Conservation (phyloP, 2,113 vertebrate species). For the Rissa tridactyla region DNA sequence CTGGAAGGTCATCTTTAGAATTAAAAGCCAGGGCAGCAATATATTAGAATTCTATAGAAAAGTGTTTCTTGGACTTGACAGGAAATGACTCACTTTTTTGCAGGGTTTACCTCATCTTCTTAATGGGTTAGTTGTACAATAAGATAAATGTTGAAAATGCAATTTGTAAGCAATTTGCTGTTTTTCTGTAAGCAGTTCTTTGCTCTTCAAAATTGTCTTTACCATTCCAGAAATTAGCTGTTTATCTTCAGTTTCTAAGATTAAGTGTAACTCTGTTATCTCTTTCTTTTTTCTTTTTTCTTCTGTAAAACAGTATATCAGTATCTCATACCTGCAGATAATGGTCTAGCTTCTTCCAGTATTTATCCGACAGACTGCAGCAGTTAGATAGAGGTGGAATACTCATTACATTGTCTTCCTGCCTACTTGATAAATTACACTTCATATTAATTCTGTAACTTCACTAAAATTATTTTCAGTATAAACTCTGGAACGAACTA, state of each 20-base stretch:
- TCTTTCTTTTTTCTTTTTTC: not conserved
- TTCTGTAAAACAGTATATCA: not conserved
- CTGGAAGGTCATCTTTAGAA: not conserved
- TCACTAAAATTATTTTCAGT: not conserved
- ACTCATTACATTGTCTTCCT: not conserved
- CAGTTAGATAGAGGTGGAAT: not conserved
- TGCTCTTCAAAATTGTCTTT: not conserved
- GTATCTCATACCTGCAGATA: not conserved
- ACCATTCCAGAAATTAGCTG: not conserved
- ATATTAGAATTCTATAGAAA: not conserved
- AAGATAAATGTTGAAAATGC: not conserved
- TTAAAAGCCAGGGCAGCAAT: not conserved
- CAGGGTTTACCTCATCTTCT: not conserved
- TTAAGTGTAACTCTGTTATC: not conserved
- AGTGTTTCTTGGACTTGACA: not conserved
- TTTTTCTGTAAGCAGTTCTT: not conserved
- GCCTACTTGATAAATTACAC: not conserved
- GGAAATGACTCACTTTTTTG: not conserved
- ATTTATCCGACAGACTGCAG: not conserved
- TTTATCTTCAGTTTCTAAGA: not conserved
- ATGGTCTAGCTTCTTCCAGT: not conserved
- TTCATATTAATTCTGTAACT: not conserved
- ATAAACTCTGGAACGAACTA: not conserved
- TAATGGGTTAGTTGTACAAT: not conserved
- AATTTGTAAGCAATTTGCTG: not conserved